phyloP scores from a whole-genome alignment of 2,113 vertebrate species.

The Eleginops maclovinus region DNA sequence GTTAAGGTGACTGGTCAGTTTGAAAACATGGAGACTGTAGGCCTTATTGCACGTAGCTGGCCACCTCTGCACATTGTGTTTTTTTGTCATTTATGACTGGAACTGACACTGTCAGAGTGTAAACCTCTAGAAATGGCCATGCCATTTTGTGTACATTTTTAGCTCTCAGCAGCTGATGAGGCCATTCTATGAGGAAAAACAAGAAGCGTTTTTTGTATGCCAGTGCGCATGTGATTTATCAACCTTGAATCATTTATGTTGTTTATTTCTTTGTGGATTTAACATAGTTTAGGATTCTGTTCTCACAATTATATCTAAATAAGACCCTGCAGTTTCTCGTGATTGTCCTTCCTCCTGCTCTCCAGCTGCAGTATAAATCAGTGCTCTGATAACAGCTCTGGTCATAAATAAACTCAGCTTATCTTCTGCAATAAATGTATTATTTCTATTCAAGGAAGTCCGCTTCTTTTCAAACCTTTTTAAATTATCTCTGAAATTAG shows the following conservation, averaged over 20 bases:
- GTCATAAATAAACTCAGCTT: slow-evolving; percentile 25
- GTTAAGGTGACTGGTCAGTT: neutral
- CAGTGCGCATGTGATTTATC: neutral
- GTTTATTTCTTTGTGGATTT: neutral
- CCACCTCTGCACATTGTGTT: neutral
- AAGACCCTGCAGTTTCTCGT: neutral
- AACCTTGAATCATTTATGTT: neutral
- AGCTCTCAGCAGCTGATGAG: neutral
- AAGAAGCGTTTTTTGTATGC: neutral
- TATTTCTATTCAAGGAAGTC: neutral
- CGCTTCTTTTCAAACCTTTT: neutral
- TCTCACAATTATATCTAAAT: neutral
- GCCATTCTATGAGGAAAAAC: neutral
- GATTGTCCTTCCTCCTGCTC: slow-evolving; percentile 5
- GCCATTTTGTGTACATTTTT: neutral
- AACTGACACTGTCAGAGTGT: too few species aligned
- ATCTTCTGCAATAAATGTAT: slow-evolving; percentile 25
- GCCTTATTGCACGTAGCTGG: neutral
- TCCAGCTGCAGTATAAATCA: slow-evolving; percentile 23
- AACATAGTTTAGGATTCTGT: neutral
- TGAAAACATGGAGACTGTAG: neutral
- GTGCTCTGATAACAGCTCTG: slow-evolving; percentile 13
- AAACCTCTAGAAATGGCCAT: too few species aligned
- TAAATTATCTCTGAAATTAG: slow-evolving; percentile 24
- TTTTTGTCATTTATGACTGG: neutral